These are phyloP conservation scores for Denticeps clupeoides DNA, from an alignment of 2,797 vertebrate genomes.

Conservation along the genomic window DNA sequence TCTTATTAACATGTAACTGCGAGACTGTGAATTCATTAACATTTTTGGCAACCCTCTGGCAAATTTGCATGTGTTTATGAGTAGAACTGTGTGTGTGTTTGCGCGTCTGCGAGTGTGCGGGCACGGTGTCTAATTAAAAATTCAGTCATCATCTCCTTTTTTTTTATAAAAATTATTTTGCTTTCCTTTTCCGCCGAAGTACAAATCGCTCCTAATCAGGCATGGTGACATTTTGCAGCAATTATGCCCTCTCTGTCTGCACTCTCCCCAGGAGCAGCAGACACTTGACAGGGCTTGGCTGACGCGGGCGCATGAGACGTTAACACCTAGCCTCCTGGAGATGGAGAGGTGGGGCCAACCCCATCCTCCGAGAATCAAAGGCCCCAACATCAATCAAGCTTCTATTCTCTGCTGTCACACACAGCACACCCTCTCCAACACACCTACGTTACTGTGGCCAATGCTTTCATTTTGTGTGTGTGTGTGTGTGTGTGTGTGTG, in stretches of 20 bases:
- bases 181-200: conserved; percentile 45
- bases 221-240: conserved; percentile 57
- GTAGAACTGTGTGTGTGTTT: conserved; percentile 35
- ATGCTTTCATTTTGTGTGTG: neutral
- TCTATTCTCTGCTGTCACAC: conserved; percentile 15
- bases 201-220: conserved; percentile 61
- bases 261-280: conserved; percentile 31
- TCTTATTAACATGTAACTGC: neutral
- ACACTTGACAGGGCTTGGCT: conserved; percentile 35
- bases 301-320: conserved; percentile 19
- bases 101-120: too few species aligned
- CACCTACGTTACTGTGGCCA: neutral
- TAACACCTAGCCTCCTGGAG: conserved; percentile 31
- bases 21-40: too few species aligned
- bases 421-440: too few species aligned
- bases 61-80: conserved; percentile 49
- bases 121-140: conserved; percentile 55
- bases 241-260: conserved; percentile 47
- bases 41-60: conserved; percentile 20
- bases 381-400: conserved; percentile 24
- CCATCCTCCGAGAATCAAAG: conserved; percentile 26
- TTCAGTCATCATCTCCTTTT: conserved; percentile 44
- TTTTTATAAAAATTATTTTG: conserved; percentile 35
- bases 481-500: neutral
- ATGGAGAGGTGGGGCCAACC: conserved; percentile 22